Conservation (phyloP, 2,797 vertebrate genomes). For the Anabacerthia variegaticeps region DNA sequence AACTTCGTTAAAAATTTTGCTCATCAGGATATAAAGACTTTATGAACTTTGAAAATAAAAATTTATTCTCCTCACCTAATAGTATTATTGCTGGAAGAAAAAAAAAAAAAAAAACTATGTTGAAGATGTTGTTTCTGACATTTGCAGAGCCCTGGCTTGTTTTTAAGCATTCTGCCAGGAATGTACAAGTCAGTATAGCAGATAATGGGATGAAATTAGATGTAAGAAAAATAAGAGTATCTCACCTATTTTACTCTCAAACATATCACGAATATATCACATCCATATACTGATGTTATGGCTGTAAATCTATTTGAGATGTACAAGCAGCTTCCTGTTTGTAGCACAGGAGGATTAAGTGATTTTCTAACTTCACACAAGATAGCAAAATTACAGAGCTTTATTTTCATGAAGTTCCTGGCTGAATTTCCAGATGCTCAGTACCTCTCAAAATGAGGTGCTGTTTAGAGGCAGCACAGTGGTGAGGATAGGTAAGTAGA, state of each 20-base stretch:
- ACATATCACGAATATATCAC: background rate
- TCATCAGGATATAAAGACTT: background rate
- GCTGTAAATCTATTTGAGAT: background rate
- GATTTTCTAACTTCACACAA: background rate
- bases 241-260: background rate
- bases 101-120: background rate
- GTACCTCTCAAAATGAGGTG: background rate
- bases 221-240: background rate
- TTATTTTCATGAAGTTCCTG: background rate
- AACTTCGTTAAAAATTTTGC: background rate
- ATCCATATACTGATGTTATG: background rate
- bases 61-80: background rate
- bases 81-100: background rate
- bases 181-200: background rate
- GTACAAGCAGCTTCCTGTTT: background rate
- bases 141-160: background rate
- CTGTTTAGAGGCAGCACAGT: background rate
- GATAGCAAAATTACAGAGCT: background rate
- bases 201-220: background rate
- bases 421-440: background rate
- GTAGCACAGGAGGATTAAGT: background rate
- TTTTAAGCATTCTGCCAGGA: background rate
- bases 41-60: background rate
- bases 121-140: background rate
- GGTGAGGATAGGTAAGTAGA: slow-evolving; percentile 23